Evolutionary conservation across 2,888 invertebrate genomes (phyloP).

Genomic region (Leptinotarsa rubiginosa): DNA sequence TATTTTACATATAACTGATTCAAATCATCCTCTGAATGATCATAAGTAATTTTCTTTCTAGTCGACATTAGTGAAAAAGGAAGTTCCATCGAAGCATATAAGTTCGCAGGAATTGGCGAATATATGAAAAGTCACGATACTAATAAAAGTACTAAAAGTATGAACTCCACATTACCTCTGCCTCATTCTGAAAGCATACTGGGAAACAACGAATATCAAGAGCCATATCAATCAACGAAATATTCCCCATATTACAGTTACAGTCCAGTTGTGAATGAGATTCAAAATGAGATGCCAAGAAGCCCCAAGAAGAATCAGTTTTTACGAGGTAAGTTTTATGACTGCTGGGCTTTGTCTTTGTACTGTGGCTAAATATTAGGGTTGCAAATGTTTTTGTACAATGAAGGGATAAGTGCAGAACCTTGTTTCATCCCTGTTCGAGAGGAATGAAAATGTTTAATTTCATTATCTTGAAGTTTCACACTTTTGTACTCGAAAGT

Average conservation of each 20-base stretch:
- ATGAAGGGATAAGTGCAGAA: neutral
- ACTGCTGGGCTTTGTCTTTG: neutral
- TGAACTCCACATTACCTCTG: conserved; percentile 69
- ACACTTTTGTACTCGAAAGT: neutral
- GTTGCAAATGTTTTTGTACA: neutral
- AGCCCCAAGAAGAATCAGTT: conserved; percentile 61
- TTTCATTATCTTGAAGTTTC: neutral
- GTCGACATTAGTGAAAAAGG: conserved; percentile 44
- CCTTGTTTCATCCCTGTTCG: neutral
- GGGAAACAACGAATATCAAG: conserved; percentile 79
- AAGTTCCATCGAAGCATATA: conserved; percentile 69
- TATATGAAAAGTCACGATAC: conserved; percentile 70
- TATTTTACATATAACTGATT: too few relatives aligned
- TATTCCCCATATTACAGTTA: conserved; percentile 83
- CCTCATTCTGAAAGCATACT: conserved; percentile 73
- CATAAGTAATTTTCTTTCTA: conserved; percentile 5
- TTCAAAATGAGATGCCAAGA: conserved; percentile 74
- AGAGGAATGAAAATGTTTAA: neutral
- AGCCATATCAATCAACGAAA: conserved; percentile 82
- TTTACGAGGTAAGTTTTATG: conserved; percentile 56
- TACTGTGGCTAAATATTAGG: neutral
- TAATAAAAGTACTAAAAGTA: conserved; percentile 68
- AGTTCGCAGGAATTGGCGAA: conserved; percentile 73
- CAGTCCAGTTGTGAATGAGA: conserved; percentile 79
- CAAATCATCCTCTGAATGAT: too few relatives aligned